Conservation (phyloP, 2,797 vertebrate genomes). For the Bufotes viridis region DNA sequence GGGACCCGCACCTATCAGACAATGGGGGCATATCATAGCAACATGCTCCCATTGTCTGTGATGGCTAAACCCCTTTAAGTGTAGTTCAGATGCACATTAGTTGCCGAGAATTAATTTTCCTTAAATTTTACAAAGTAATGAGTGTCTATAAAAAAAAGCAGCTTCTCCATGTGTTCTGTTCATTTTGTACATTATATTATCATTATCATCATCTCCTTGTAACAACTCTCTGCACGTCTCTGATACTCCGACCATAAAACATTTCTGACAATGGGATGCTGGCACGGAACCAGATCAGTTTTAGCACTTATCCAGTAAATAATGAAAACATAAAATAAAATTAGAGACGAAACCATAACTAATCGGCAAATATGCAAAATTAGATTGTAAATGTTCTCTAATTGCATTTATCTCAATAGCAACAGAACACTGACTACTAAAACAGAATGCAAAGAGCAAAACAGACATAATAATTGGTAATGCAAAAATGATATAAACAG, state of each 20-base stretch:
- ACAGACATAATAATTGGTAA: neutral
- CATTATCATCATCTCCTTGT: constrained; percentile 41
- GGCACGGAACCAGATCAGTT: constrained; percentile 22
- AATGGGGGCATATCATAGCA: too few relatives aligned
- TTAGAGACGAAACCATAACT: constrained; percentile 33
- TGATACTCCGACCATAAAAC: constrained; percentile 37
- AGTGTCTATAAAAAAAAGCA: neutral
- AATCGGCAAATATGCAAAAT: constrained; percentile 13
- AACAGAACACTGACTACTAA: neutral
- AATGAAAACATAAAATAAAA: constrained; percentile 41
- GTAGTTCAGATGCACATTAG: neutral
- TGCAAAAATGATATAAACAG: neutral
- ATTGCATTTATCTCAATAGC: constrained; percentile 35
- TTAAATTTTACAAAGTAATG: constrained; percentile 22
- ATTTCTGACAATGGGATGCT: constrained; percentile 32
- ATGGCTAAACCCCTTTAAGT: too few relatives aligned
- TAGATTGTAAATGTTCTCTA: constrained; percentile 30
- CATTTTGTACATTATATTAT: constrained; percentile 28
- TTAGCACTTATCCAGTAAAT: constrained; percentile 41
- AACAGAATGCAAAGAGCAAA: neutral
- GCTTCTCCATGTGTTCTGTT: constrained; percentile 29
- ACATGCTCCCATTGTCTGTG: too few relatives aligned
- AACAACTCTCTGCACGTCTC: constrained; percentile 35
- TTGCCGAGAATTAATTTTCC: neutral
- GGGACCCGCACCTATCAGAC: too few relatives aligned